phyloP scores from a whole-genome alignment of 2,888 invertebrate species.

The Andrena trimmerana region DNA sequence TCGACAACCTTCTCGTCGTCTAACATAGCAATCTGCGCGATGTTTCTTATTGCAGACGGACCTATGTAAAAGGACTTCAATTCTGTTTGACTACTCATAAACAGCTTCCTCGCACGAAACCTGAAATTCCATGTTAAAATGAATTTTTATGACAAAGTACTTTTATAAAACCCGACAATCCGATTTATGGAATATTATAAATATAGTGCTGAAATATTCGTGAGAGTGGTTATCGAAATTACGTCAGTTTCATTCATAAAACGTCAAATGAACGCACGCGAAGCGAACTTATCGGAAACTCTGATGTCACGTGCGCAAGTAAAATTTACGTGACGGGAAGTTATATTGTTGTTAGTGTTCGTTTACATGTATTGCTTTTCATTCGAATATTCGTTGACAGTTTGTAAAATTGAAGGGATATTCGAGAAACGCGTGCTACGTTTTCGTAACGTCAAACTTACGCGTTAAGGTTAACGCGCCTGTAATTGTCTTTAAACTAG shows the following conservation, averaged over 20 bases:
- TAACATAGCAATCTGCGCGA: constrained; percentile 75
- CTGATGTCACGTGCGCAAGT: neutral
- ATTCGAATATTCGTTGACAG: neutral
- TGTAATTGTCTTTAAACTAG: constrained; percentile 5
- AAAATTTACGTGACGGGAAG: neutral
- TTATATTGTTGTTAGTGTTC: neutral
- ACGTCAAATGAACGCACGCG: neutral
- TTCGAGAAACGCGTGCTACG: neutral
- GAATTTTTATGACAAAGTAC: neutral
- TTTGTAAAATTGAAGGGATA: neutral
- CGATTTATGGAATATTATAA: neutral
- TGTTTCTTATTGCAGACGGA: constrained; percentile 58
- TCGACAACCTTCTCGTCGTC: constrained; percentile 75
- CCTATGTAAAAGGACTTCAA: constrained; percentile 31
- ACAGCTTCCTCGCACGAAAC: constrained; percentile 54
- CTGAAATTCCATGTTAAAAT: constrained; percentile 41
- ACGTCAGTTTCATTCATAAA: constrained; percentile 26
- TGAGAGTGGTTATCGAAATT: neutral
- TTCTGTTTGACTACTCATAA: constrained; percentile 37
- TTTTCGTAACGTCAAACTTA: constrained; percentile 4
- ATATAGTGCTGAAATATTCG: neutral
- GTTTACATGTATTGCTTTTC: neutral
- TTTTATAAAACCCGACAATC: too few relatives aligned
- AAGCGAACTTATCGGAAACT: neutral
- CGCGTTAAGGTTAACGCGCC: constrained; percentile 39